Conservation (phyloP, 2,797 vertebrate genomes). For the Myiothlypis chrysogaster region DNA sequence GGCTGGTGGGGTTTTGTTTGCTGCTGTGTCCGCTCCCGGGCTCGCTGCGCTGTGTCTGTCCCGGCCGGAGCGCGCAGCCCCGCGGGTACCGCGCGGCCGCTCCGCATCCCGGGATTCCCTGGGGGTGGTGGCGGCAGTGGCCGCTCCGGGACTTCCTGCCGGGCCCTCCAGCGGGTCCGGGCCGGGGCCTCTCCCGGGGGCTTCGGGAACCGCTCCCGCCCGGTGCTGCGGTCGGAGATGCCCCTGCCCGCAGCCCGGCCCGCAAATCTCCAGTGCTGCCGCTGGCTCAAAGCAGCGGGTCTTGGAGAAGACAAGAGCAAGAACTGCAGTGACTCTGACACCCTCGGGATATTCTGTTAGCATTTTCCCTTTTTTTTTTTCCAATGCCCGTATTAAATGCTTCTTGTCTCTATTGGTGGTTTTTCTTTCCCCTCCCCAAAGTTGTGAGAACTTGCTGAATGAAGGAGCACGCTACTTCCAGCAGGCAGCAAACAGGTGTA, state of each 20-base stretch:
- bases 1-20: not conserved
- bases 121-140: not conserved
- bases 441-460: not conserved
- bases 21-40: not conserved
- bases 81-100: not conserved
- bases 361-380: not conserved
- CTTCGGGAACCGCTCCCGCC: not conserved
- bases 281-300: not conserved
- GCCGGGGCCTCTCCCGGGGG: not conserved
- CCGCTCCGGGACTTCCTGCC: not conserved
- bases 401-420: rapidly evolving
- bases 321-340: not conserved
- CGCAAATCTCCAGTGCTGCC: not conserved
- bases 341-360: not conserved
- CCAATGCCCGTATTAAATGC: rapidly evolving
- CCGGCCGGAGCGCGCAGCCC: not conserved
- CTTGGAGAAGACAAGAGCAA: not conserved
- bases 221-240: not conserved
- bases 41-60: not conserved
- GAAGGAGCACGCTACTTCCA: rapidly evolving
- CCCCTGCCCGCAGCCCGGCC: not conserved
- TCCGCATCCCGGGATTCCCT: not conserved
- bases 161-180: not conserved
- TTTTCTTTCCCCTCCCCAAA: not conserved
- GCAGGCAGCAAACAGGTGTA: not conserved